phyloP scores from a whole-genome alignment of 2,888 invertebrate genomes.

The Meteorus cinctellus region DNA sequence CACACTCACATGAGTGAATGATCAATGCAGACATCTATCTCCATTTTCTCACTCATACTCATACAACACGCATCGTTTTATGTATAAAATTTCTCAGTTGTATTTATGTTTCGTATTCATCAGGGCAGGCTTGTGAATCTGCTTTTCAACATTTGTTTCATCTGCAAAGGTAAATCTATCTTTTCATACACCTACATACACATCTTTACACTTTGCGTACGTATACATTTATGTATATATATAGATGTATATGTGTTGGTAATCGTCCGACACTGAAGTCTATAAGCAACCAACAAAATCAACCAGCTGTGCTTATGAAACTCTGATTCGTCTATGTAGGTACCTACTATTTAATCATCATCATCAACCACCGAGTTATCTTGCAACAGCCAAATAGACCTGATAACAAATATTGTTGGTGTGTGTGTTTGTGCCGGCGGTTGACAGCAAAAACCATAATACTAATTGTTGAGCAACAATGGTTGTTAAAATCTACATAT shows the following conservation, averaged over 20 bases:
- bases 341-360: slow-evolving; percentile 27
- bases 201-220: background rate
- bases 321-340: slow-evolving; percentile 39
- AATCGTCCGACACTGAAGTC: slow-evolving; percentile 38
- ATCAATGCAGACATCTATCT: background rate
- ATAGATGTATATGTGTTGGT: slow-evolving; percentile 5
- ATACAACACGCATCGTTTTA: background rate
- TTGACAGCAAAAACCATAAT: slow-evolving; percentile 32
- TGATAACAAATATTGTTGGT: slow-evolving; percentile 33
- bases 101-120: too few species aligned
- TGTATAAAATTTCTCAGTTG: background rate
- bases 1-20: background rate
- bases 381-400: background rate
- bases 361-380: slow-evolving; percentile 45
- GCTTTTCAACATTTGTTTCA: slow-evolving; percentile 1
- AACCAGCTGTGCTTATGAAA: slow-evolving; percentile 40
- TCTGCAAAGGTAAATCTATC: background rate
- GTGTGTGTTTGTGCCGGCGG: slow-evolving; percentile 30
- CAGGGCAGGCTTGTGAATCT: background rate
- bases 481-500: slow-evolving; percentile 93
- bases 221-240: background rate
- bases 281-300: slow-evolving; percentile 49
- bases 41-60: background rate
- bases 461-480: slow-evolving; percentile 74
- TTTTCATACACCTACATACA: background rate